Evolutionary conservation across 2,797 vertebrate species (phyloP).

Genomic region (Synaphobranchus kaupii): DNA sequence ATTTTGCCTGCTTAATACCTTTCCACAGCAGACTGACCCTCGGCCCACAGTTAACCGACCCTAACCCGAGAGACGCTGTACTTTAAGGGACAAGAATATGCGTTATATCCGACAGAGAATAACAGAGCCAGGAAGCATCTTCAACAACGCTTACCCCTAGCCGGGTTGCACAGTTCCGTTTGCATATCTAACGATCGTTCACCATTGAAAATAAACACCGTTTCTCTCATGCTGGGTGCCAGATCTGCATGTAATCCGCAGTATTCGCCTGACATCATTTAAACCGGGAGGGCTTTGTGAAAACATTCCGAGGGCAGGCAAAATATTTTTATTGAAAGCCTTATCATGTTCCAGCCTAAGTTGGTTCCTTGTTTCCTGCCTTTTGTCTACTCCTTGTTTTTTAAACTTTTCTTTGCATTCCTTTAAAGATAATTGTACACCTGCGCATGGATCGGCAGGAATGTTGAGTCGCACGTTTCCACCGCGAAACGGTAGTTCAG

Average conservation of each 20-base stretch:
- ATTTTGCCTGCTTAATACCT: no score
- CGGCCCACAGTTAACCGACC: neutral
- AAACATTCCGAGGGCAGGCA: neutral
- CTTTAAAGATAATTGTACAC: neutral
- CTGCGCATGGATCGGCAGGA: neutral
- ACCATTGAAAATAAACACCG: neutral
- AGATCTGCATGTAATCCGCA: neutral
- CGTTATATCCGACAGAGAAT: neutral
- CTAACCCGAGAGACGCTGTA: neutral
- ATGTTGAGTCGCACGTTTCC: neutral
- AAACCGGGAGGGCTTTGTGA: neutral
- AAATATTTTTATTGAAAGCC: neutral
- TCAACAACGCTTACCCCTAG: neutral
- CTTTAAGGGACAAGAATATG: neutral
- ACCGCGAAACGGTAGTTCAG: neutral
- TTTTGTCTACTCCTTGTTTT: neutral
- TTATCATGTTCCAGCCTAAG: slow-evolving; percentile 1
- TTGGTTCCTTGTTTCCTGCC: neutral
- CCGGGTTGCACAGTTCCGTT: neutral
- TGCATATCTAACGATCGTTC: neutral
- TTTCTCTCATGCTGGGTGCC: neutral
- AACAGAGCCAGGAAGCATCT: neutral
- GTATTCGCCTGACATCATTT: neutral
- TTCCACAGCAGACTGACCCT: neutral
- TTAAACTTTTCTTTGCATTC: neutral